These are phyloP conservation scores for Medauroidea extradentata DNA, from an alignment of 1,140 invertebrate species.

Conservation along the genomic window DNA sequence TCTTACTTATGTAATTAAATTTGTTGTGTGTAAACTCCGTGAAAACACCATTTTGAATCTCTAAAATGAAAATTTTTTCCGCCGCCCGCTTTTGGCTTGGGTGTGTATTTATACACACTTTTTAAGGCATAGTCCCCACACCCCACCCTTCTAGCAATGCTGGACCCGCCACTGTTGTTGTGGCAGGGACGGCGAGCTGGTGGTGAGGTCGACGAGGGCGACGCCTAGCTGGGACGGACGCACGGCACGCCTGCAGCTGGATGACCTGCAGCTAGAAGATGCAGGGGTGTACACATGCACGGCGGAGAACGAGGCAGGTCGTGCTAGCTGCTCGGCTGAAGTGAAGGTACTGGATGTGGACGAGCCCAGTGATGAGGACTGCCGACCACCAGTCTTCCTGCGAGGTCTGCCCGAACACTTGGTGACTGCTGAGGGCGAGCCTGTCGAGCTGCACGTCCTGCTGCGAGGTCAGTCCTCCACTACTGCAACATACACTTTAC, in stretches of 20 bases:
- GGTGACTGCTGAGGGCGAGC: conserved; percentile 55
- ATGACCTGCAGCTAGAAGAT: conserved; percentile 47
- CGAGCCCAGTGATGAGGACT: conserved; percentile 18
- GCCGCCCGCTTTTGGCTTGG: no score
- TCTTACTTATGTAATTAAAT: no score
- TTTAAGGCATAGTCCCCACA: no score
- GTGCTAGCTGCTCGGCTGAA: conserved; percentile 50
- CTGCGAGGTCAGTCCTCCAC: conserved; percentile 47
- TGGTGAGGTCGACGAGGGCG: conserved; percentile 40
- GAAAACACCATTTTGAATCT: no score
- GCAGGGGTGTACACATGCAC: conserved; percentile 67
- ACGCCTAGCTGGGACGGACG: conserved; percentile 39
- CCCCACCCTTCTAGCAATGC: no score
- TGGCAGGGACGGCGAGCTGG: conserved; percentile 49
- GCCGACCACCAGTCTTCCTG: conserved; percentile 37
- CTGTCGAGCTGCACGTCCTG: conserved; percentile 51
- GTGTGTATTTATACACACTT: no score
- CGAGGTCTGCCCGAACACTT: conserved; percentile 39
- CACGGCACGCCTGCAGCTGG: conserved; percentile 48
- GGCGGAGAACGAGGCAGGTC: conserved; percentile 62
- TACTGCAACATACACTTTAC: no score
- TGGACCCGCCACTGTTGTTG: no score
- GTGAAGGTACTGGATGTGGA: conserved; percentile 39
- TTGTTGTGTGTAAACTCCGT: no score
- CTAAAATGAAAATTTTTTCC: no score